Conservation (phyloP, 1,140 invertebrate species). For the Pentalonia nigronervosa region DNA sequence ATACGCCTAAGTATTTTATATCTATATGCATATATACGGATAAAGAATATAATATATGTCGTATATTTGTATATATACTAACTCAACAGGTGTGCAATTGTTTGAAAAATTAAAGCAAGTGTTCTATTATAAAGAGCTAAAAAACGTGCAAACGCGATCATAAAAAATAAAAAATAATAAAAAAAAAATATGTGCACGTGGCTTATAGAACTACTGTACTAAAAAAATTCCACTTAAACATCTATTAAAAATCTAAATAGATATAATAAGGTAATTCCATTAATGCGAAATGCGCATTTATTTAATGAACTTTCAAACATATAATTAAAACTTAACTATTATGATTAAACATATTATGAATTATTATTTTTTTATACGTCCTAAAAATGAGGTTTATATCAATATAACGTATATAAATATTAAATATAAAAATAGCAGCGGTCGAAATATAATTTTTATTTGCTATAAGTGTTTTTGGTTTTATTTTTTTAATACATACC, state of each 20-base stretch:
- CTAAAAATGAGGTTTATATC: not conserved
- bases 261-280: constrained; percentile 43
- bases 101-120: constrained; percentile 46
- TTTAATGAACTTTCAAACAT: constrained; percentile 16
- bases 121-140: constrained; percentile 10
- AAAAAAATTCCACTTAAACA: constrained; percentile 41
- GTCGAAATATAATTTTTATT: not conserved
- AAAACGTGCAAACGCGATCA: constrained; percentile 47
- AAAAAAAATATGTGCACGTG: constrained; percentile 43
- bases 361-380: not conserved
- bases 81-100: constrained; percentile 44
- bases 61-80: not conserved
- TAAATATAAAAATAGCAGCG: not conserved
- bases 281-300: constrained; percentile 6
- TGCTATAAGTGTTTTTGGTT: not conserved
- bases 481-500: not conserved
- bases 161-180: constrained; percentile 38
- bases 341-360: not conserved
- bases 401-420: not conserved
- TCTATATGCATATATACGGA: not conserved
- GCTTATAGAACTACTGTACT: constrained; percentile 49
- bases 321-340: not conserved
- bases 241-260: constrained; percentile 53
- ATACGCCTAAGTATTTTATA: not conserved
- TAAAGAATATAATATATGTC: not conserved